A percentile compares a stretch with the other conserved stretches of the same genome.
phyloP scores from a whole-genome alignment of 2,888 invertebrate species.

The Andricus quercusramuli region DNA sequence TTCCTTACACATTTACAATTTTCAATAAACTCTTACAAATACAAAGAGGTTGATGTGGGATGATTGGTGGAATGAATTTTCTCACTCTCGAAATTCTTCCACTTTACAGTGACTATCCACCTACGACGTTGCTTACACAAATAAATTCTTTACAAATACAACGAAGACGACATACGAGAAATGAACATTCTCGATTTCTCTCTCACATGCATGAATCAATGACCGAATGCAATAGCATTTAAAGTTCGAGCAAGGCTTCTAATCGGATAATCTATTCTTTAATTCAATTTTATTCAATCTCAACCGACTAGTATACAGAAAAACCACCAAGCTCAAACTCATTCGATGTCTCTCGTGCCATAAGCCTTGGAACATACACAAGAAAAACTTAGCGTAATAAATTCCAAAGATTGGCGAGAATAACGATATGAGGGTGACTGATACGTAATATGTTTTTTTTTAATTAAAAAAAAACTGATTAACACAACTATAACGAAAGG shows the following conservation, averaged over 20 bases:
- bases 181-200: conserved; percentile 27
- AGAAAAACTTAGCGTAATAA: conserved; percentile 1
- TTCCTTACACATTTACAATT: conserved; percentile 63
- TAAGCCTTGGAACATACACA: conserved; percentile 9
- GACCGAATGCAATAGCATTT: conserved; percentile 25
- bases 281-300: neutral
- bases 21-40: conserved; percentile 69
- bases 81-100: conserved; percentile 42
- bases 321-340: conserved; percentile 5
- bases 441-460: neutral
- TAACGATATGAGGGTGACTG: conserved; percentile 1
- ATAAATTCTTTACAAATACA: conserved; percentile 35
- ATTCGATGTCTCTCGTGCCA: neutral
- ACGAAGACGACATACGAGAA: conserved; percentile 35
- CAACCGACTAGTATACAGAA: neutral
- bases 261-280: neutral
- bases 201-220: conserved; percentile 42
- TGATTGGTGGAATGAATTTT: conserved; percentile 44
- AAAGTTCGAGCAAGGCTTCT: neutral
- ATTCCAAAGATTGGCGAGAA: neutral
- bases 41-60: conserved; percentile 56
- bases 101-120: conserved; percentile 6
- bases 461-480: conserved; percentile 1
- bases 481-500: conserved; percentile 25
- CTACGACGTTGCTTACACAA: conserved; percentile 4